These are phyloP conservation scores for Eupithecia insigniata DNA, from an alignment of 2,888 invertebrate genomes.

Conservation along the genomic window DNA sequence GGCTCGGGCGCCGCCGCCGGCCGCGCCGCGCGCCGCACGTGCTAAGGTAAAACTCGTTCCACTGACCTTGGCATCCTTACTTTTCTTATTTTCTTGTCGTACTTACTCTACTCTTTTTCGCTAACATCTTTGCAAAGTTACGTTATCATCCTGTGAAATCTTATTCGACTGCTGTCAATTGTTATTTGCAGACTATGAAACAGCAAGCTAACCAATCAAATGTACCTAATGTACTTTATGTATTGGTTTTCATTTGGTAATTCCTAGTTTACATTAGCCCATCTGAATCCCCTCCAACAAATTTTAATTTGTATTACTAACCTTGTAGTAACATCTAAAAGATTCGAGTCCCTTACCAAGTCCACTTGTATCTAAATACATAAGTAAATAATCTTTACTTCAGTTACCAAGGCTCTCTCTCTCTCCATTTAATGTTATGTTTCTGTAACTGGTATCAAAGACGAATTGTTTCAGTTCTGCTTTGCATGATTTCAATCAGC, in stretches of 20 bases:
- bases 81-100: conserved; percentile 49
- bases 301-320: neutral
- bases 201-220: neutral
- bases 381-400: neutral
- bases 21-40: conserved; percentile 61
- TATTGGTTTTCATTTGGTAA: neutral
- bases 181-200: conserved; percentile 20
- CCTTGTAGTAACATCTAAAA: neutral
- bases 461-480: conserved; percentile 31
- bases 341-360: no score
- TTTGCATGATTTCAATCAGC: conserved; percentile 28
- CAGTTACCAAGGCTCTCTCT: neutral
- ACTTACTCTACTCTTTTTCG: no score
- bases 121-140: conserved; percentile 38
- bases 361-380: neutral
- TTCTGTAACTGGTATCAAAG: conserved; percentile 15
- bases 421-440: neutral
- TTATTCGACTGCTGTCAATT: conserved; percentile 24
- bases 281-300: neutral
- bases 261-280: neutral
- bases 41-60: conserved; percentile 69
- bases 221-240: neutral
- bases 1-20: conserved; percentile 52
- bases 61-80: conserved; percentile 63
- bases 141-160: conserved; percentile 5